Evolutionary conservation across 2,113 vertebrate species (phyloP).

Genomic region (Kryptolebias marmoratus): DNA sequence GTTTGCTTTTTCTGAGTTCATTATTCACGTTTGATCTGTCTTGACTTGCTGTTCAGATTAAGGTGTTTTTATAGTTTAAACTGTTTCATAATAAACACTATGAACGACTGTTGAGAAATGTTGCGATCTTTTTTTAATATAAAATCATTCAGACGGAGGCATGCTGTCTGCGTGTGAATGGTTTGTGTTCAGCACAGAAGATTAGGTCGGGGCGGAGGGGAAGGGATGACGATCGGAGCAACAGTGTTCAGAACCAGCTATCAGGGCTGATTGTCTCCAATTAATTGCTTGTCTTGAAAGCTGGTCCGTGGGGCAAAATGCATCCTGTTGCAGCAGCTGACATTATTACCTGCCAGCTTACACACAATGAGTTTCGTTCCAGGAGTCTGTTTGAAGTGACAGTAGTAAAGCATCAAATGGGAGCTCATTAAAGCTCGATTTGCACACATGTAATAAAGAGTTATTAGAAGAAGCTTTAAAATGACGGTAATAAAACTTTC

Average conservation of each 20-base stretch:
- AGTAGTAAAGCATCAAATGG: background rate
- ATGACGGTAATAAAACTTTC: background rate
- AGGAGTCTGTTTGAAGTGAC: slow-evolving; percentile 1
- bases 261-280: slow-evolving; percentile 43
- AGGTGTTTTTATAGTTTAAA: background rate
- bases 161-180: slow-evolving; percentile 4
- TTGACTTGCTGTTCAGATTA: background rate
- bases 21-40: background rate
- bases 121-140: background rate
- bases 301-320: slow-evolving; percentile 27
- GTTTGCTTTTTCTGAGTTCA: background rate
- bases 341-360: slow-evolving; percentile 15
- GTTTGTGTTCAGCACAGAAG: background rate
- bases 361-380: slow-evolving; percentile 6
- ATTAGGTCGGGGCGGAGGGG: background rate
- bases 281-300: slow-evolving; percentile 42
- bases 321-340: slow-evolving; percentile 18
- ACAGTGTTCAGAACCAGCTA: slow-evolving; percentile 10
- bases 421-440: background rate
- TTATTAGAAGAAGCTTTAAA: background rate
- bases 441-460: slow-evolving; percentile 5
- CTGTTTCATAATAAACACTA: background rate
- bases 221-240: background rate
- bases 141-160: background rate
- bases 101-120: background rate